Evolutionary conservation across 2,888 invertebrate genomes (phyloP).

Genomic region (Ectobius pallidus): DNA sequence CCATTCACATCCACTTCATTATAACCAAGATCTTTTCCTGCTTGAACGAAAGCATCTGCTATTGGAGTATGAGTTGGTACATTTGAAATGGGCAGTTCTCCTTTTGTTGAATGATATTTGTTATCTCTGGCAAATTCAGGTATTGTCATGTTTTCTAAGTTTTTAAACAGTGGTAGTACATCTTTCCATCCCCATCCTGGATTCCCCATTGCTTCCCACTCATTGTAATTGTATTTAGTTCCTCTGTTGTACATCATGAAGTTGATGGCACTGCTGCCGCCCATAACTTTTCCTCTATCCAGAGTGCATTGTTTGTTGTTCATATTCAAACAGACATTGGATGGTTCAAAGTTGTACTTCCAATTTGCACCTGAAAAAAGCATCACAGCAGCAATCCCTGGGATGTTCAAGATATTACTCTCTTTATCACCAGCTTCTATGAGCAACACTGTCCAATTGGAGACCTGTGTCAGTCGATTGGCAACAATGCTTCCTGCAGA

Average conservation of each 20-base stretch:
- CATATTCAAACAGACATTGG: background rate
- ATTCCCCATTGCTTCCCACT: background rate
- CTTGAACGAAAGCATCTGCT: constrained; percentile 48
- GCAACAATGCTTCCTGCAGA: constrained; percentile 56
- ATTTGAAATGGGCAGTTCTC: constrained; percentile 48
- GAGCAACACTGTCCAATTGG: constrained; percentile 69
- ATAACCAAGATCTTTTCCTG: constrained; percentile 48
- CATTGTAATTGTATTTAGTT: background rate
- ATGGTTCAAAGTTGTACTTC: background rate
- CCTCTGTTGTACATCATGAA: background rate
- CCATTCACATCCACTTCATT: constrained; percentile 53
- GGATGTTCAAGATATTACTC: constrained; percentile 71
- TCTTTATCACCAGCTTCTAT: constrained; percentile 75
- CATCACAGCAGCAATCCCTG: background rate
- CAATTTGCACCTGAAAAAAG: background rate
- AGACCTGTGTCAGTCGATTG: constrained; percentile 57
- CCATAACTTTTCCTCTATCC: background rate
- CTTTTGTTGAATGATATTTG: constrained; percentile 36
- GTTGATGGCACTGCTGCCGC: background rate
- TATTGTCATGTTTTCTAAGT: constrained; percentile 66
- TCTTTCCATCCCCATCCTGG: constrained; percentile 4
- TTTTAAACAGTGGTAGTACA: constrained; percentile 67
- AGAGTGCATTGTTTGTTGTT: background rate
- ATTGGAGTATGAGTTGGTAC: constrained; percentile 47
- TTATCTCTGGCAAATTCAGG: constrained; percentile 48